Evolutionary conservation across 2,888 invertebrate genomes (phyloP), one percentile per base, ranked within the genome.

Genomic region (Acronicta alni): DNA sequence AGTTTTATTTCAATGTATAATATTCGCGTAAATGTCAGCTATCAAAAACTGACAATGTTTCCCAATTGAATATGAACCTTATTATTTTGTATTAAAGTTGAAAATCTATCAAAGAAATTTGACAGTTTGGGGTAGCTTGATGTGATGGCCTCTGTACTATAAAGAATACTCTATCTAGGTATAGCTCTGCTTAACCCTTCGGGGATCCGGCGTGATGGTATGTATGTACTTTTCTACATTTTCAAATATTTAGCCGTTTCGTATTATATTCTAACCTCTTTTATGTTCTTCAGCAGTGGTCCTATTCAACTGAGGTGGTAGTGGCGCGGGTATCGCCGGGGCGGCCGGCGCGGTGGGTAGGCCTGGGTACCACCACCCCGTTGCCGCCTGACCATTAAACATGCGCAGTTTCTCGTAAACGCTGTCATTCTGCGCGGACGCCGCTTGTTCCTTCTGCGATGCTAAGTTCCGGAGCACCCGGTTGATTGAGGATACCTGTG

Each of bases 401-500:
- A 99, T 98, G 77, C 99, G 95, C 76, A 99, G 94, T 93, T 98
- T 99, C 93, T 99, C 99, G 92, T 99, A 99, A 45, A 98, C 98
- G 70, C 97, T 97, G 92, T 99, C 98, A 88, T 96, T 97, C 83
- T 97, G 97, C 74, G 96, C 96, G 43, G 96, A 96, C 43, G 97
- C 96, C 80, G 98, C 98, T 90, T 98, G 98, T 93, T 99, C 99
- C 91, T 99, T 99, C 92, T 99, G 98, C 49, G 98, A 98, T 23
- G 99, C 98, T 82, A 99, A 95, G 94, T 99, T 99, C 70, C 99
- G 95, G 60, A 99, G 95, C 65, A 99, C 99, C 80, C 99, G 97
- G 95, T 99, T 99, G 92, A 99, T 99, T 84, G 99, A 99, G 68
- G 99, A 99, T 74, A 99, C 99, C 99, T 99, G 95, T 32, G 17